phyloP scores from a whole-genome alignment of 35 echinoderm and acorn worm genomes.

The Eucidaris tribuloides region DNA sequence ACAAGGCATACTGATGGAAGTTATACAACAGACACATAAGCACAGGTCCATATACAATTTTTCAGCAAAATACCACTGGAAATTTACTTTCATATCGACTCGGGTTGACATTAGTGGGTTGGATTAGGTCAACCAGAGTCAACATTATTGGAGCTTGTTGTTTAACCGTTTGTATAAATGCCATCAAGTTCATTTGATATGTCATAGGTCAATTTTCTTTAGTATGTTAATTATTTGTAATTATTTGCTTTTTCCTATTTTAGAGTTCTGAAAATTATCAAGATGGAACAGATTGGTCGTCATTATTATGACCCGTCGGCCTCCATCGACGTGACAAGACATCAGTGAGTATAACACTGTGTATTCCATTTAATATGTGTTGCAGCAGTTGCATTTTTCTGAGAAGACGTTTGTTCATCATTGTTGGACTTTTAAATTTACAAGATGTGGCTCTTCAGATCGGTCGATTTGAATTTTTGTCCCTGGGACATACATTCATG shows the following conservation, averaged over 20 bases:
- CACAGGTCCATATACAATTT: too few relatives aligned
- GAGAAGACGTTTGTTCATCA: too few relatives aligned
- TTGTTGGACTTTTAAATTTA: too few relatives aligned
- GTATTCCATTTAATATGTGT: too few relatives aligned
- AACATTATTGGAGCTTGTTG: not conserved
- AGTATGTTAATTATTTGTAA: not conserved
- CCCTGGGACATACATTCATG: too few relatives aligned
- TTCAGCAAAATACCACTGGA: too few relatives aligned
- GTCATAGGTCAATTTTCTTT: not conserved
- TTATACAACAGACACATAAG: too few relatives aligned
- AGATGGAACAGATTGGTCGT: conserved; percentile 87
- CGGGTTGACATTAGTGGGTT: not conserved
- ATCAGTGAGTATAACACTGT: conserved; percentile 95
- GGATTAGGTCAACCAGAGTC: not conserved
- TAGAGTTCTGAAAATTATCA: conserved; percentile 67
- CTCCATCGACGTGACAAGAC: conserved; percentile 38
- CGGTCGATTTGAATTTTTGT: too few relatives aligned
- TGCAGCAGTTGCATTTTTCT: too few relatives aligned
- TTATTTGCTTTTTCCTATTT: conserved; percentile 6
- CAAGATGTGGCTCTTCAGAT: too few relatives aligned
- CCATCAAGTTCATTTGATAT: not conserved
- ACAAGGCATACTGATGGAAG: too few relatives aligned
- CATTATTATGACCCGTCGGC: conserved; percentile 78
- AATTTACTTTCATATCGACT: too few relatives aligned
- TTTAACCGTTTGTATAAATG: not conserved